A percentile compares a stretch with the other conserved stretches of the same genome.
Evolutionary conservation across 1,140 invertebrate genomes (phyloP).

Genomic region (Halictus rubicundus): DNA sequence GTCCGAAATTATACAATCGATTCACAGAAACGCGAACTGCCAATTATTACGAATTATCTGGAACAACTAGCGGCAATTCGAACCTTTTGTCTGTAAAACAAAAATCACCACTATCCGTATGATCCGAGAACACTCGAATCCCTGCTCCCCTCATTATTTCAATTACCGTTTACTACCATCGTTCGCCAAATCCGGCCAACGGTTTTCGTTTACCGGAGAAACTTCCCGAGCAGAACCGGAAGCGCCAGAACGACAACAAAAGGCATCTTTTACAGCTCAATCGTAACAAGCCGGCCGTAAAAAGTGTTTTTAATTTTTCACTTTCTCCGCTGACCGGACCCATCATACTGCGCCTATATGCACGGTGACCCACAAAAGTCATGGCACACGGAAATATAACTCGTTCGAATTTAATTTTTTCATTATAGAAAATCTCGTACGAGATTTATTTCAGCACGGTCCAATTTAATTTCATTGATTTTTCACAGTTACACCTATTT

Average conservation of each 20-base stretch:
- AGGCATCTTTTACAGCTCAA: conserved; percentile 9
- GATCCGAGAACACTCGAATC: not conserved
- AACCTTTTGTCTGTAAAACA: not conserved
- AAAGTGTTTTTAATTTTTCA: not conserved
- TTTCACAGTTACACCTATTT: no score
- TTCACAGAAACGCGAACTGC: not conserved
- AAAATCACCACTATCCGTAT: not conserved
- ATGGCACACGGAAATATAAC: no score
- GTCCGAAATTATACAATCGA: not conserved
- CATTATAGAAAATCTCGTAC: no score
- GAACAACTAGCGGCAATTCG: not conserved
- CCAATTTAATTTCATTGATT: no score
- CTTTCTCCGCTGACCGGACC: conserved; percentile 9
- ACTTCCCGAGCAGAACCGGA: not conserved
- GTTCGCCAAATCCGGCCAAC: not conserved
- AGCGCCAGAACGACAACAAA: conserved; percentile 6
- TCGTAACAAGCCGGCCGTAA: not conserved
- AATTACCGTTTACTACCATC: conserved; percentile 1
- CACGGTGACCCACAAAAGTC: no score
- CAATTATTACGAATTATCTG: not conserved
- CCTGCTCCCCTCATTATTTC: conserved; percentile 19
- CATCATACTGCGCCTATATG: not conserved
- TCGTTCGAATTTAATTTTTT: no score
- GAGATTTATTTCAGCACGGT: no score
- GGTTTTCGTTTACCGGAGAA: conserved; percentile 19